Conservation (phyloP, 2,113 vertebrate species). For the Enhydra lutris region DNA sequence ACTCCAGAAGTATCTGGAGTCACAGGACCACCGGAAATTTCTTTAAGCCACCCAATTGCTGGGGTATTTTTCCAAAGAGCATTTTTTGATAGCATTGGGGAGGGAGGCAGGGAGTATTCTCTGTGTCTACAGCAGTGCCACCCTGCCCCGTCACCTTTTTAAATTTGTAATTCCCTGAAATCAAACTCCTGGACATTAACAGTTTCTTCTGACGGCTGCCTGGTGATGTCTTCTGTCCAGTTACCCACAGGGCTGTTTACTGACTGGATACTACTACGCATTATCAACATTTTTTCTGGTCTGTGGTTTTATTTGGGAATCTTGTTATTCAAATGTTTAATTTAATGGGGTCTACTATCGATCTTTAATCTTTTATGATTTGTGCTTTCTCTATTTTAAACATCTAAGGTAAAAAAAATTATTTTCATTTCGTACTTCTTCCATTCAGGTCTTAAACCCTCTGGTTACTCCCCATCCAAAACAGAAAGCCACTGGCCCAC, state of each 20-base stretch:
- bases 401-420: not conserved
- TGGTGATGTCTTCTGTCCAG: not conserved
- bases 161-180: not conserved
- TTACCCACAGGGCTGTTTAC: not conserved
- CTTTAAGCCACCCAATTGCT: constrained; percentile 33
- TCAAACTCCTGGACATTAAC: not conserved
- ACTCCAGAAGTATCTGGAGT: constrained; percentile 90
- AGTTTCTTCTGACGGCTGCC: not conserved
- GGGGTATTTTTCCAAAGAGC: constrained; percentile 74
- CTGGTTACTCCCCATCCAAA: not conserved
- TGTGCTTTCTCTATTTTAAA: not conserved
- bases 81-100: constrained; percentile 83
- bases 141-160: not conserved
- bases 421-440: not conserved
- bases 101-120: not conserved
- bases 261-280: not conserved
- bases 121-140: not conserved
- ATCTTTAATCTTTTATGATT: not conserved
- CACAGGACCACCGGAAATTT: constrained; percentile 29
- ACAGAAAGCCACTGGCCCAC: not conserved
- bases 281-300: not conserved
- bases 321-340: not conserved
- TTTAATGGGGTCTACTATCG: not conserved
- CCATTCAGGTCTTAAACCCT: not conserved
- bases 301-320: not conserved